These are phyloP conservation scores for Andrena hattorfiana DNA, from an alignment of 2,888 invertebrate genomes.

Conservation along the genomic window DNA sequence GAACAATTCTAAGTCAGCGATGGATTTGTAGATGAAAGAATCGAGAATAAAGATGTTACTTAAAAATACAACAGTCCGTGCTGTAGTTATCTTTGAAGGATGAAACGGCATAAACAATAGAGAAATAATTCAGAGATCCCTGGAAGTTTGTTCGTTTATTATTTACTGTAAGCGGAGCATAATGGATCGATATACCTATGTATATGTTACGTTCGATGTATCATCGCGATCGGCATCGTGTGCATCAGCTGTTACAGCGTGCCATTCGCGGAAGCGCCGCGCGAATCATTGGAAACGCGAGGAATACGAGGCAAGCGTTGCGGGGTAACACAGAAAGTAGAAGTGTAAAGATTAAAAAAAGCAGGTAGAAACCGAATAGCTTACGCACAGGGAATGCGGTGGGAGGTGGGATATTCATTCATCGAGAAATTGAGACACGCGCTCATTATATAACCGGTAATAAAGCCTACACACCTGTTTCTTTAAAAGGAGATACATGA, in stretches of 20 bases:
- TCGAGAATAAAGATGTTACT: no score
- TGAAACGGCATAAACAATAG: not conserved
- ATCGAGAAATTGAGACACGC: slow-evolving; percentile 64
- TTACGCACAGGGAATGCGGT: slow-evolving; percentile 24
- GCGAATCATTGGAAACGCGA: not conserved
- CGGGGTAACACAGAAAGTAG: not conserved
- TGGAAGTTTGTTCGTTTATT: not conserved
- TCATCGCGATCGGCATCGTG: not conserved
- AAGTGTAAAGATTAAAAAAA: slow-evolving; percentile 3
- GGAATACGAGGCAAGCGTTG: not conserved
- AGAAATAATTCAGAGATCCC: not conserved
- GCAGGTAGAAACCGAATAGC: slow-evolving; percentile 18
- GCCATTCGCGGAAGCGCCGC: slow-evolving; percentile 9
- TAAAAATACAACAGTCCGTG: no score
- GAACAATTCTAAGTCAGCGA: slow-evolving; percentile 4
- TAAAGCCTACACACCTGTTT: slow-evolving; percentile 73
- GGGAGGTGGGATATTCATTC: slow-evolving; percentile 63
- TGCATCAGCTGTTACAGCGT: slow-evolving; percentile 44
- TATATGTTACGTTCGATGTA: slow-evolving; percentile 3
- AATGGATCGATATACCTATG: not conserved
- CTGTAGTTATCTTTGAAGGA: no score
- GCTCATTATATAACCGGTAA: slow-evolving; percentile 57
- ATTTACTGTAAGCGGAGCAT: not conserved
- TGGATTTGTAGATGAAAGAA: no score
- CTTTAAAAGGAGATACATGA: slow-evolving; percentile 78